Evolutionary conservation across 1,140 invertebrate genomes (phyloP).

Genomic region (Nebria ingens): DNA sequence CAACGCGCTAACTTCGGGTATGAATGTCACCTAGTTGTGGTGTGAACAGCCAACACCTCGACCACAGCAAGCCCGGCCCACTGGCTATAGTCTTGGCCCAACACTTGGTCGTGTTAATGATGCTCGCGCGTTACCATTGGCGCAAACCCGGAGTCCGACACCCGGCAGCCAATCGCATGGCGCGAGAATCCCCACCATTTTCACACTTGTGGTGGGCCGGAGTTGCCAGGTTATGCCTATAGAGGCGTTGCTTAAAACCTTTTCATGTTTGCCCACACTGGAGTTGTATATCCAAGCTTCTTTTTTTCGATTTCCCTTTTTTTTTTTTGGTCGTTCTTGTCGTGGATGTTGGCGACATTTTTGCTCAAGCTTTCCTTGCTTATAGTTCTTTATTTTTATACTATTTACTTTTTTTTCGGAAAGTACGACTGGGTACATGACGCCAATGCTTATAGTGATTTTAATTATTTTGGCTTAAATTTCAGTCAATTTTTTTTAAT

Average conservation of each 20-base stretch:
- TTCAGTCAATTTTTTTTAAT: too few species aligned
- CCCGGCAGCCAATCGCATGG: conserved; percentile 26
- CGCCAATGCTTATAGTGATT: too few species aligned
- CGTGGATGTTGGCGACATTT: conserved; percentile 11
- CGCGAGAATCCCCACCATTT: conserved; percentile 31
- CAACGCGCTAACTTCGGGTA: not conserved
- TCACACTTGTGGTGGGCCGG: conserved; percentile 32
- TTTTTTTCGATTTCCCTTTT: too few species aligned
- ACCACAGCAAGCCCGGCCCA: conserved; percentile 17
- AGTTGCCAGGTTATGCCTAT: conserved; percentile 31
- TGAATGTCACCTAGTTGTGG: not conserved
- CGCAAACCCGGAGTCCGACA: conserved; percentile 21
- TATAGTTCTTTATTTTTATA: too few species aligned
- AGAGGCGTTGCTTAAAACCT: conserved; percentile 28
- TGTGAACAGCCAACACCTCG: conserved; percentile 26
- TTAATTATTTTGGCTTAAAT: too few species aligned
- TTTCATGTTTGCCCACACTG: conserved; percentile 22
- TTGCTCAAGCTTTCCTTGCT: too few species aligned
- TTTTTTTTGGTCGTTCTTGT: conserved; percentile 13
- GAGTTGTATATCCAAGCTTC: too few species aligned
- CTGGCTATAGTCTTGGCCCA: not conserved
- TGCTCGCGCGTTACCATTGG: conserved; percentile 27
- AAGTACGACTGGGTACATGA: too few species aligned
- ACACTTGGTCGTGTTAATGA: conserved; percentile 32
- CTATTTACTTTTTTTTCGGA: too few species aligned